Conservation (phyloP, 2,797 vertebrate genomes). For the Pseudotriccus pelzelni region DNA sequence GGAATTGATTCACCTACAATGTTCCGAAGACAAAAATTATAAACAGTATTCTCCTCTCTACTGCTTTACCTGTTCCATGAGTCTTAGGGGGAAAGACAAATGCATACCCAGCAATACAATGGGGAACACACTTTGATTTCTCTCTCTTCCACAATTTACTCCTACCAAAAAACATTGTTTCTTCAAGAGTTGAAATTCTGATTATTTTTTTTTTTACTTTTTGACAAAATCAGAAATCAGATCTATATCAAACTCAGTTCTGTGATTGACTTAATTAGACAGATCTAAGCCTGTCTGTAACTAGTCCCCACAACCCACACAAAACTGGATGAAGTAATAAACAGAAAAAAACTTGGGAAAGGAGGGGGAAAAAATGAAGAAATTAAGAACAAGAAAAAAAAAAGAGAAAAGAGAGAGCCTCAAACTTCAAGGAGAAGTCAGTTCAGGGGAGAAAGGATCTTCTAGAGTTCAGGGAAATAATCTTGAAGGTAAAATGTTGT, state of each 20-base stretch:
- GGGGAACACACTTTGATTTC: neutral
- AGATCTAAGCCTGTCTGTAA: neutral
- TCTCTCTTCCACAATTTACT: neutral
- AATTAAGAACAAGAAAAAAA: neutral
- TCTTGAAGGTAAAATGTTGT: neutral
- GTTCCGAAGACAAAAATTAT: neutral
- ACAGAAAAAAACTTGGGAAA: neutral
- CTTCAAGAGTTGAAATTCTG: neutral
- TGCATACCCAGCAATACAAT: too few species aligned
- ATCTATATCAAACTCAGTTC: neutral
- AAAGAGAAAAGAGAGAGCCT: neutral
- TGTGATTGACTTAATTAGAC: neutral
- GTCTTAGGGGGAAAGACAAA: neutral
- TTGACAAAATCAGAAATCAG: neutral
- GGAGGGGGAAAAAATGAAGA: fast-evolving
- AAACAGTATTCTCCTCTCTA: neutral
- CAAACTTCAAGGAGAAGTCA: neutral
- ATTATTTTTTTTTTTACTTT: neutral
- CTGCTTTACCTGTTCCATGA: neutral
- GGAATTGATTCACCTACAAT: neutral
- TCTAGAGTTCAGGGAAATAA: neutral
- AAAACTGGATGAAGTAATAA: neutral
- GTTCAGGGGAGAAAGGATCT: neutral
- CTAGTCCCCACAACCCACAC: neutral
- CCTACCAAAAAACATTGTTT: neutral